Conservation (phyloP, 2,797 vertebrate species). For the Hydrocynus forskahlii region DNA sequence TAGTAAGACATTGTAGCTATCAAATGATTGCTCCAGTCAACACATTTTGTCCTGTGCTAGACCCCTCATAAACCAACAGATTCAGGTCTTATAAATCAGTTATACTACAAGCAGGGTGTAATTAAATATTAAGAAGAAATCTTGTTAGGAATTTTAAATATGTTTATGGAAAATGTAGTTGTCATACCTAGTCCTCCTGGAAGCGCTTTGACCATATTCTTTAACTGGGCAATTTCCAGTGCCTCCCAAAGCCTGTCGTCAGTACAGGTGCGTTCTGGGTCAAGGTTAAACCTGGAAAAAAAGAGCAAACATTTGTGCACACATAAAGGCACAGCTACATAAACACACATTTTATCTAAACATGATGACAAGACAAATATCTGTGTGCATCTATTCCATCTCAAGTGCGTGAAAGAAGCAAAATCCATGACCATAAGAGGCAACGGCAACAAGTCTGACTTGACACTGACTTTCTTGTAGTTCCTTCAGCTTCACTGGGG, state of each 20-base stretch:
- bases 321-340: neutral
- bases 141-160: neutral
- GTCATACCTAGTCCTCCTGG: slow-evolving; percentile 91
- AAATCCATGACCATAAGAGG: slow-evolving; percentile 60
- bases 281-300: slow-evolving; percentile 89
- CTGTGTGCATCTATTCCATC: neutral
- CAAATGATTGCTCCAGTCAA: neutral
- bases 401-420: slow-evolving; percentile 8
- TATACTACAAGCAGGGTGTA: neutral
- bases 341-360: slow-evolving; percentile 1
- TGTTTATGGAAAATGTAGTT: neutral
- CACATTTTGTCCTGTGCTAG: neutral
- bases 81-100: neutral
- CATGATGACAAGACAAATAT: neutral
- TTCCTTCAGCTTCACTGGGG: slow-evolving; percentile 26
- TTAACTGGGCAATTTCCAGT: slow-evolving; percentile 96
- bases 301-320: neutral
- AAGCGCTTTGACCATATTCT: slow-evolving; percentile 95
- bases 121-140: neutral
- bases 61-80: neutral
- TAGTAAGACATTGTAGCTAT: slow-evolving; percentile 15
- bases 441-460: slow-evolving; percentile 40
- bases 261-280: slow-evolving; percentile 90
- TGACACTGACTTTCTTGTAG: slow-evolving; percentile 24
- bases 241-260: slow-evolving; percentile 99